phyloP scores from a whole-genome alignment of 1,140 invertebrate species.

The Lysiphlebus fabarum region DNA sequence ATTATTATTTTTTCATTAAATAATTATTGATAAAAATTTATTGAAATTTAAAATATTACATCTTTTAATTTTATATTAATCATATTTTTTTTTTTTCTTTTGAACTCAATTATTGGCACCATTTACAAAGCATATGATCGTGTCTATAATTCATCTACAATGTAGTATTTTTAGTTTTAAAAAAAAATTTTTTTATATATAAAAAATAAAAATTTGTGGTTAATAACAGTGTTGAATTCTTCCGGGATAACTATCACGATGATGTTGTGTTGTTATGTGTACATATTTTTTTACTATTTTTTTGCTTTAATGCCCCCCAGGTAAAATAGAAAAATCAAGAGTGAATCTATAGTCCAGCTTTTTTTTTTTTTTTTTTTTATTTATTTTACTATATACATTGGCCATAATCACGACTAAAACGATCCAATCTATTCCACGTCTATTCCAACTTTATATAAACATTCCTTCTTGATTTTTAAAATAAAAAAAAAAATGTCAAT shows the following conservation, averaged over 20 bases:
- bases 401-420: slow-evolving; percentile 24
- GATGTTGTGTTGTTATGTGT: not conserved
- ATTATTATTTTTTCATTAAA: too few species aligned
- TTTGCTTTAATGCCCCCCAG: not conserved
- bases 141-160: slow-evolving; percentile 14
- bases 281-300: slow-evolving; percentile 18
- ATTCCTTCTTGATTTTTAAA: slow-evolving; percentile 11
- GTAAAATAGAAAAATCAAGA: not conserved
- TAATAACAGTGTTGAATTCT: slow-evolving; percentile 29
- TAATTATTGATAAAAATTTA: too few species aligned
- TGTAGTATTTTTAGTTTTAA: slow-evolving; percentile 2
- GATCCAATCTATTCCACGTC: slow-evolving; percentile 20
- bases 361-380: too few species aligned
- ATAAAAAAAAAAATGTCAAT: not conserved
- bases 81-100: too few species aligned
- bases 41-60: not conserved
- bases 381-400: too few species aligned
- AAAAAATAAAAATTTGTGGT: slow-evolving; percentile 24
- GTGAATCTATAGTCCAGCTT: not conserved
- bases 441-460: not conserved
- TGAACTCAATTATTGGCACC: slow-evolving; percentile 1
- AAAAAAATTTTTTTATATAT: not conserved
- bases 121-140: not conserved
- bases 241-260: slow-evolving; percentile 27
- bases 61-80: too few species aligned